Percentiles rank a stretch among this genome's conserved stretches.
Evolutionary conservation across 1,140 invertebrate genomes (phyloP).

Genomic region (Cardiocondyla obscurior): DNA sequence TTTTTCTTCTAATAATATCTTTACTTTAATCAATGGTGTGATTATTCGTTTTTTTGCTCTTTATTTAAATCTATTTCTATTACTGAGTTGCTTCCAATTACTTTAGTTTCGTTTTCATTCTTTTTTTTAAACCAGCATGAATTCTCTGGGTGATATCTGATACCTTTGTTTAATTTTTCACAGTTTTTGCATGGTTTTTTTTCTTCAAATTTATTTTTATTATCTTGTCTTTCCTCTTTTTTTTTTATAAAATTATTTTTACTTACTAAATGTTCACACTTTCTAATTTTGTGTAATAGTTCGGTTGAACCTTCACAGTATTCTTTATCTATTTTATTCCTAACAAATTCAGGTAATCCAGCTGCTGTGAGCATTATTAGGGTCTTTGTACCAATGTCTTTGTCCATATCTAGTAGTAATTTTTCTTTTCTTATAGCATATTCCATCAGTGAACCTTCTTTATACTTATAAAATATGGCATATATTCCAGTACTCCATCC

Average conservation of each 20-base stretch:
- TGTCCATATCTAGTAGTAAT: not conserved
- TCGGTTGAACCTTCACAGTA: not conserved
- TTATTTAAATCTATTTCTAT: slow-evolving; percentile 27
- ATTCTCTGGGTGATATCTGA: slow-evolving; percentile 28
- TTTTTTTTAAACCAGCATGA: slow-evolving; percentile 41
- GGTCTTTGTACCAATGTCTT: not conserved
- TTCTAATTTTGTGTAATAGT: not conserved
- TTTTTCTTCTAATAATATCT: slow-evolving; percentile 8
- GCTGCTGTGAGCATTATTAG: not conserved
- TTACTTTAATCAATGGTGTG: slow-evolving; percentile 40
- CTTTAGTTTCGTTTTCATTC: not conserved
- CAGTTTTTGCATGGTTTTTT: slow-evolving; percentile 20
- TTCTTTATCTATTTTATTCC: not conserved
- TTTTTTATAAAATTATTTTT: not conserved
- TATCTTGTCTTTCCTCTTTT: not conserved
- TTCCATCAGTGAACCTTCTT: not conserved
- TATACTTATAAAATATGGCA: not conserved
- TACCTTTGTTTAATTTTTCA: not conserved
- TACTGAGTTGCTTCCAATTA: not conserved
- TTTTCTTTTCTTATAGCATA: not conserved
- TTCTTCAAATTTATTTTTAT: not conserved
- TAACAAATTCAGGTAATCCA: not conserved
- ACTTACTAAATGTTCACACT: not conserved
- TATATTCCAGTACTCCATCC: not conserved
- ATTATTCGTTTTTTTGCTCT: slow-evolving; percentile 40